Evolutionary conservation across 2,113 vertebrate genomes (phyloP), one percentile per base, ranked within the genome.

Genomic region (Rafetus swinhoei): DNA sequence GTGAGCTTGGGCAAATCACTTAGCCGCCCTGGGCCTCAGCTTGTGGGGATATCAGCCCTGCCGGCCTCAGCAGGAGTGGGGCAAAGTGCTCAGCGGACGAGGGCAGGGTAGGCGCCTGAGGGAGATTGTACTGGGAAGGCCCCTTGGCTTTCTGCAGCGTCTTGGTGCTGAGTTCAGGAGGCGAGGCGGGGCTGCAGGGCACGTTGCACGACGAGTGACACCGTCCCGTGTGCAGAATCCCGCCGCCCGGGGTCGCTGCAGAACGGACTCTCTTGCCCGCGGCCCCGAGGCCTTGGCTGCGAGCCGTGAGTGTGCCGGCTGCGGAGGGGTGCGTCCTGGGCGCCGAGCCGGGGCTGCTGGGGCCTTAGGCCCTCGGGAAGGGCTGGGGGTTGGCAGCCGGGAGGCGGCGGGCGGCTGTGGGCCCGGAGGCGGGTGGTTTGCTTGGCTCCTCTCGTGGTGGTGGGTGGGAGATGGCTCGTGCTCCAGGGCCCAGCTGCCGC

Each of bases 11-110:
- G 60, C 14, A 65, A 65, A 65, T 65, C 60, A 7, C 60, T 65
- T 65, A 65, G 29, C 29, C 8, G 29, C 27, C 32, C 60, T 65
- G 60, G 15, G 60, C 60, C 60, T 65, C 29, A 32, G 29, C 32
- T 29, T 27, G 13, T 14, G 27, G 35, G 45, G 14, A 21, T 13
- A 14, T 1, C 12, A 87, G 69, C 53, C 18, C 56, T 53, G 16
- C 56, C 53, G 21, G 22, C 39, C 7, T 32, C 35, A 74, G 10
- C 1, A 15, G 69, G 35, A 35, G 35, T 39, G 7, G 14, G 60
- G 45, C n/a, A 60, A 52, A 35, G 16, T 1, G 0, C 35, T 50
- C 39, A 39, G 76, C 1, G 39, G 53, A n/a, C 21, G 27, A 53
- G 25, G 60, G 16, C 9, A 3, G 32, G 76, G 12, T 72, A 39